Evolutionary conservation across 2,888 invertebrate species (phyloP).

Genomic region (Trichacis sp.): DNA sequence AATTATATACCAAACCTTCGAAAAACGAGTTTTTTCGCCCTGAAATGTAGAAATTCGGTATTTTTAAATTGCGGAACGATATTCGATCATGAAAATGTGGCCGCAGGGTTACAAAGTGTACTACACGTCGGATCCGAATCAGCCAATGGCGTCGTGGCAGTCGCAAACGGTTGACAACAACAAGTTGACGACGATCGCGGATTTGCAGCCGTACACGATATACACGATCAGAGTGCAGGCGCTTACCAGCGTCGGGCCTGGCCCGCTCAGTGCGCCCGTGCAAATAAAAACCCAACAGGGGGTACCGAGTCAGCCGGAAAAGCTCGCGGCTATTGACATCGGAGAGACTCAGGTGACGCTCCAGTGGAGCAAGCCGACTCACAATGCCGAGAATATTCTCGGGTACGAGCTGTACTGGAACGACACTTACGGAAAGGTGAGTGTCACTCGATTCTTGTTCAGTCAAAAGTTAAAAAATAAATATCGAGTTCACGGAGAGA

Average conservation of each 20-base stretch:
- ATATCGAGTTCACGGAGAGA: too few species aligned
- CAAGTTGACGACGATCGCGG: constrained; percentile 91
- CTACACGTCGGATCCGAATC: constrained; percentile 90
- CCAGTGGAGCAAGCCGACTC: constrained; percentile 92
- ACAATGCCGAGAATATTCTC: constrained; percentile 92
- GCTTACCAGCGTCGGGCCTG: constrained; percentile 93
- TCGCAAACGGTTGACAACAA: constrained; percentile 94
- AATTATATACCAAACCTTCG: too few species aligned
- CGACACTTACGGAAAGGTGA: constrained; percentile 88
- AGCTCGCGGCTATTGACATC: constrained; percentile 86
- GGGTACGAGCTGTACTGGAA: constrained; percentile 98
- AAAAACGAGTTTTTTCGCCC: too few species aligned
- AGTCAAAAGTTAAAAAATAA: too few species aligned
- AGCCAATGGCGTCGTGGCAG: constrained; percentile 90
- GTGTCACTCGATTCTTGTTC: too few species aligned
- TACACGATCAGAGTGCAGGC: constrained; percentile 96
- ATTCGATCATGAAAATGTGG: too few species aligned
- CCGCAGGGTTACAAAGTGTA: constrained; percentile 95
- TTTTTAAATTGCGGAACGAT: too few species aligned
- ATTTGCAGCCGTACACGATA: constrained; percentile 90
- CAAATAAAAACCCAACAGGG: constrained; percentile 98
- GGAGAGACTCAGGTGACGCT: constrained; percentile 92
- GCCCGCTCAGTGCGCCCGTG: constrained; percentile 95
- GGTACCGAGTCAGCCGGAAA: constrained; percentile 96
- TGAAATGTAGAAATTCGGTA: too few species aligned